Percentiles rank a stretch among this genome's conserved stretches.
phyloP scores from a whole-genome alignment of 2,113 vertebrate species.

The Pogona vitticeps region DNA sequence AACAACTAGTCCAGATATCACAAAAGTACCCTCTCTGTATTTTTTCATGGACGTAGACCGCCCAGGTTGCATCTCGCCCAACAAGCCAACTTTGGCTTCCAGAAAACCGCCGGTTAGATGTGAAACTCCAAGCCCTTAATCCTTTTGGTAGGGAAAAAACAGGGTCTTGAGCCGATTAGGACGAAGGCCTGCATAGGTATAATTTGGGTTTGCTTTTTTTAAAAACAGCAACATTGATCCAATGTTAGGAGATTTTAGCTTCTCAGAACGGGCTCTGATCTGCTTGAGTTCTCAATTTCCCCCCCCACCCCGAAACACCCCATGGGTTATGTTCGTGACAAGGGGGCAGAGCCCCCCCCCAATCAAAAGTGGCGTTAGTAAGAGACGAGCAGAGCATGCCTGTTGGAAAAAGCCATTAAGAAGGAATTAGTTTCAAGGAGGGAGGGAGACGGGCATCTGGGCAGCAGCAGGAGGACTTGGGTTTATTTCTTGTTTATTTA shows the following conservation, averaged over 20 bases:
- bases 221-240: constrained; percentile 44
- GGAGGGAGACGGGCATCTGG: constrained; percentile 52
- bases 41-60: too few species aligned
- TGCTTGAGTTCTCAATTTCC: constrained; percentile 9
- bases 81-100: not conserved
- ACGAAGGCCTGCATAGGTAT: constrained; percentile 69
- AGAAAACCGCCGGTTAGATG: constrained; percentile 30
- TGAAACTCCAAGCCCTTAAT: constrained; percentile 48
- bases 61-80: not conserved
- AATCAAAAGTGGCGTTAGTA: constrained; percentile 71
- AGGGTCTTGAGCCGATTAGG: constrained; percentile 45
- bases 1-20: too few species aligned
- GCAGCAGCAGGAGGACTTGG: constrained; percentile 76
- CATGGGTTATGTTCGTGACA: constrained; percentile 57
- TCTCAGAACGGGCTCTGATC: constrained; percentile 7
- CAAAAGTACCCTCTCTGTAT: too few species aligned
- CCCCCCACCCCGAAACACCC: constrained; percentile 33
- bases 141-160: constrained; percentile 22
- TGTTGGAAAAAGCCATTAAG: constrained; percentile 79
- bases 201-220: not conserved
- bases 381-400: constrained; percentile 83
- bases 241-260: constrained; percentile 51
- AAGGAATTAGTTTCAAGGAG: constrained; percentile 85
- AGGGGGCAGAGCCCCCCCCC: constrained; percentile 58
- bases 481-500: constrained; percentile 23